Evolutionary conservation across 35 echinoderm and acorn worm genomes (phyloP), one percentile per base, ranked within the genome.

Genomic region (Hemicentrotus pulcherrimus): DNA sequence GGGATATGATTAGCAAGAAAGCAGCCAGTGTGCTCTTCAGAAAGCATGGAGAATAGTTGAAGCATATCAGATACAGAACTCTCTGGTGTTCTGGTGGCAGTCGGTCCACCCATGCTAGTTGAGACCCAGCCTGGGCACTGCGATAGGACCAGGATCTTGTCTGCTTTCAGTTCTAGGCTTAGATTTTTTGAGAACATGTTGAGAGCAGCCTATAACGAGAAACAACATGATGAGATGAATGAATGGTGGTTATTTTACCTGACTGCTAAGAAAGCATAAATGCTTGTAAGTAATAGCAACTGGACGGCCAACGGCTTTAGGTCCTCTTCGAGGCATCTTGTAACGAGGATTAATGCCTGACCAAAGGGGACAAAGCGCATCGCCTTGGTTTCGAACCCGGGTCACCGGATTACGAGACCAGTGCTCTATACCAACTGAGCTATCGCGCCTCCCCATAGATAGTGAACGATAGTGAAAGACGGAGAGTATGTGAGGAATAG

Each of bases 91-190:
- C 60, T 6, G 4, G 15, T 10, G 35, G 95, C 96, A 78, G 46
- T 33, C 32, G 35, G 45, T 32, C 96, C 96, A 32, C 96, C 96
- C 95, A 97, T 95, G 95, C 94, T 92, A 33, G 96, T 97, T 28
- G 94, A 91, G 9, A 95, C 96, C 96, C 96, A 97, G 46, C 96
- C 94, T 94, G 96, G 96, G 47, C 92, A 78, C 61, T 95, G 30
- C 16, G 91, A 86, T 35, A 92, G 65, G n/a, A 95, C 91, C 61
- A 97, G 90, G 48, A 97, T 95, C 14, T 88, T 90, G 31, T 94
- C 91, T 32, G 46, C 13, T 71, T 94, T 59, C 31, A 97, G 91
- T 32, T 94, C 94, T 52, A 95, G 46, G 41, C 96, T 95, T 30
- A 97, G 70, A 12, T 47, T 48, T 85, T 95, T 97, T 0, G 94